phyloP scores from a whole-genome alignment of 2,888 invertebrate genomes.

The Drosophila kokeensis region DNA sequence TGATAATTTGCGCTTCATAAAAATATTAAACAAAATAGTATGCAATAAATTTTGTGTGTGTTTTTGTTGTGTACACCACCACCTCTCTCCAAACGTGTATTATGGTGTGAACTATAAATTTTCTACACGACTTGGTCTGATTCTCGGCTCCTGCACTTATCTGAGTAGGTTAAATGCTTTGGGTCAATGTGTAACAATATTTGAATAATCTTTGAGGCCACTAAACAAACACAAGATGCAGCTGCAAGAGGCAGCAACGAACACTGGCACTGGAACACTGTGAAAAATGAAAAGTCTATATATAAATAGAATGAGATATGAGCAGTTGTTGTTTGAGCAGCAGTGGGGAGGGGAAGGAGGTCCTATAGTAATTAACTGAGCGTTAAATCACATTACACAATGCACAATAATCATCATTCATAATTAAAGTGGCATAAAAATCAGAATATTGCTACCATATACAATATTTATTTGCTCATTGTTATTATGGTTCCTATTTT shows the following conservation, averaged over 20 bases:
- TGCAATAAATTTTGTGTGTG: conserved; percentile 62
- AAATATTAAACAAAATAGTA: conserved; percentile 63
- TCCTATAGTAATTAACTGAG: conserved; percentile 20
- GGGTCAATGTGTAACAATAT: conserved; percentile 77
- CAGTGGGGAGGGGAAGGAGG: background rate
- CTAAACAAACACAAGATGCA: conserved; percentile 45
- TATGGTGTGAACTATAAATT: conserved; percentile 72
- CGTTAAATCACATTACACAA: conserved; percentile 46
- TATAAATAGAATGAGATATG: conserved; percentile 19
- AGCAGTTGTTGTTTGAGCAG: conserved; percentile 13
- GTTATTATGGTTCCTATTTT: conserved; percentile 31
- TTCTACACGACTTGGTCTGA: conserved; percentile 11
- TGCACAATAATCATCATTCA: conserved; percentile 58
- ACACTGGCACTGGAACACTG: background rate
- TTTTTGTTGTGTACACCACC: conserved; percentile 4
- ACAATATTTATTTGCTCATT: conserved; percentile 57
- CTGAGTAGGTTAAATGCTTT: conserved; percentile 62
- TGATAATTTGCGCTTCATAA: conserved; percentile 64
- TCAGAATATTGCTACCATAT: conserved; percentile 76
- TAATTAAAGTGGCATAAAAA: conserved; percentile 73
- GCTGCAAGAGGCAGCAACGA: conserved; percentile 21
- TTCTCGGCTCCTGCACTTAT: conserved; percentile 51
- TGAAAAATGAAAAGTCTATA: conserved; percentile 1
- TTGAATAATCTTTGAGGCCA: conserved; percentile 69
- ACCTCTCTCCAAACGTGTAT: conserved; percentile 3